Percentiles rank a stretch among this genome's conserved stretches.
Evolutionary conservation across 2,113 vertebrate species (phyloP).

Genomic region (Holacanthus passer): DNA sequence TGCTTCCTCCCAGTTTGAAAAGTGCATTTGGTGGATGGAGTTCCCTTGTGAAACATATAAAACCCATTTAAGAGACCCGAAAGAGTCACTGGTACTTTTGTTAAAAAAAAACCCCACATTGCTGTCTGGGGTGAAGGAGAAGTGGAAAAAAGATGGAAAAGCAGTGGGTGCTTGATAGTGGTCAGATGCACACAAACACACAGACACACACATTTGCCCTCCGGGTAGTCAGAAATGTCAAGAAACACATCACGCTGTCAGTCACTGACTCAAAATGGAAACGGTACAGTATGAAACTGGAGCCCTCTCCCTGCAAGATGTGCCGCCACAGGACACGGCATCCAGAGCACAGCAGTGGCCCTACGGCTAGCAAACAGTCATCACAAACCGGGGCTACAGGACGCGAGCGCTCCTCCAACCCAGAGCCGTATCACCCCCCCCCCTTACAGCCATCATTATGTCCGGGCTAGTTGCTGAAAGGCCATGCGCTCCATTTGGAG

Average conservation of each 20-base stretch:
- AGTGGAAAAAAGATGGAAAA: slow-evolving; percentile 57
- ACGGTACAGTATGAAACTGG: slow-evolving; percentile 45
- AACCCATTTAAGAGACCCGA: slow-evolving; percentile 27
- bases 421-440: not conserved
- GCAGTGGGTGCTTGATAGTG: slow-evolving; percentile 35
- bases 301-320: slow-evolving; percentile 41
- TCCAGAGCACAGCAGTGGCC: slow-evolving; percentile 57
- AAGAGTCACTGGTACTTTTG: slow-evolving; percentile 17
- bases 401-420: slow-evolving; percentile 25
- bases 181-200: slow-evolving; percentile 26
- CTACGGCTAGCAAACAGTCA: slow-evolving; percentile 55
- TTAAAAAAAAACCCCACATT: too few relatives aligned
- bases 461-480: slow-evolving; percentile 60
- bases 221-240: slow-evolving; percentile 67
- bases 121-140: slow-evolving; percentile 38
- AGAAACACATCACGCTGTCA: slow-evolving; percentile 64
- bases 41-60: slow-evolving; percentile 45
- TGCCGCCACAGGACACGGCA: slow-evolving; percentile 46
- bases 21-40: slow-evolving; percentile 8
- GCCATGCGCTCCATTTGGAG: slow-evolving; percentile 49
- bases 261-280: slow-evolving; percentile 66
- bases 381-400: slow-evolving; percentile 55
- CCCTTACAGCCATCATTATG: slow-evolving; percentile 52
- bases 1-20: slow-evolving; percentile 23
- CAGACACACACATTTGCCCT: slow-evolving; percentile 29